These are phyloP conservation scores for Thysanoteuthis rhombus DNA, from an alignment of 2,888 invertebrate genomes.

Conservation along the genomic window DNA sequence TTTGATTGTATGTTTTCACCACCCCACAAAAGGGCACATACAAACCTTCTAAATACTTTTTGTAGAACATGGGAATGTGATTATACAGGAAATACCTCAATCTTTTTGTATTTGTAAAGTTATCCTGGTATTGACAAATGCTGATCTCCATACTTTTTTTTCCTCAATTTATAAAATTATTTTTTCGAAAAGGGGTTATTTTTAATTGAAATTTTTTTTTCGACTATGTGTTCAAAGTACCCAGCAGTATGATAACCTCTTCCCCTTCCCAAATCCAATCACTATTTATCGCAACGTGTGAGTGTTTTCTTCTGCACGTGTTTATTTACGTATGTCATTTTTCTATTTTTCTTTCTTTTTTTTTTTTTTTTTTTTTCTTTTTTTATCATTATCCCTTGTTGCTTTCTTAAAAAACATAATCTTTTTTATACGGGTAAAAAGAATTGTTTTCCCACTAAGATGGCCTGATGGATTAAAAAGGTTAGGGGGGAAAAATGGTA, in stretches of 20 bases:
- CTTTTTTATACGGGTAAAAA: neutral
- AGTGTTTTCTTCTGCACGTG: neutral
- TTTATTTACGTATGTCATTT: neutral
- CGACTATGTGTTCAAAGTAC: neutral
- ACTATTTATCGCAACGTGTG: neutral
- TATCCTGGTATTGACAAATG: neutral
- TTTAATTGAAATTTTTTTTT: too few species aligned
- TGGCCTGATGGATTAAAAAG: neutral
- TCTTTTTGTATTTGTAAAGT: neutral
- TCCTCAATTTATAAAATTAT: neutral
- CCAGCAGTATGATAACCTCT: neutral
- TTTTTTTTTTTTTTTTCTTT: neutral
- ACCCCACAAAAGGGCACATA: neutral
- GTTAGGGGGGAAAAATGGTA: neutral
- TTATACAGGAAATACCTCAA: neutral
- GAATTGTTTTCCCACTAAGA: neutral
- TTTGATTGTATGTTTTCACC: neutral
- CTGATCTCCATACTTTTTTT: neutral
- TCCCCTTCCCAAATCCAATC: neutral
- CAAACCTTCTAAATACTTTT: neutral
- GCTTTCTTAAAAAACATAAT: neutral
- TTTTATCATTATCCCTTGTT: neutral
- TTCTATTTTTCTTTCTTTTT: neutral
- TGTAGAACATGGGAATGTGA: neutral
- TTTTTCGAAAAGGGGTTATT: neutral